Evolutionary conservation across 2,888 invertebrate species (phyloP).

Genomic region (Oxystoma pomonae): DNA sequence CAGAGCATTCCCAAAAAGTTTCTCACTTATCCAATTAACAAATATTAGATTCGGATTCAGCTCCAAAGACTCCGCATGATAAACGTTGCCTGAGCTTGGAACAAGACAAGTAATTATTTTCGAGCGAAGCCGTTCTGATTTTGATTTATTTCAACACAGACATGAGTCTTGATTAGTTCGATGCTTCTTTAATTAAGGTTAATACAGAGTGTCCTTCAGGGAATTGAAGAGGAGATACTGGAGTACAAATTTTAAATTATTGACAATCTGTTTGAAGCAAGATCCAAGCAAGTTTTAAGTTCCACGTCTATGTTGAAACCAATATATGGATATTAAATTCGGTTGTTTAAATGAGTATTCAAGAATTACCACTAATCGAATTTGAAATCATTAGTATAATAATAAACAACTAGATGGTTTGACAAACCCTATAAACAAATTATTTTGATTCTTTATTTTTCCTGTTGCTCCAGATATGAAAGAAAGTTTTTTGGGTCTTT

Average conservation of each 20-base stretch:
- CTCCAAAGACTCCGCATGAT: conserved; percentile 37
- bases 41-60: not conserved
- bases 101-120: conserved; percentile 51
- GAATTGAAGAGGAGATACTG: no score
- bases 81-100: conserved; percentile 46
- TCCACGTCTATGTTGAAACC: no score
- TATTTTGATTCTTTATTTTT: no score
- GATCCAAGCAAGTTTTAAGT: no score
- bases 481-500: not conserved
- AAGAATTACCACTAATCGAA: no score
- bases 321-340: no score
- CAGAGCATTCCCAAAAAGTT: not conserved
- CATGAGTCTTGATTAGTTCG: conserved; percentile 50
- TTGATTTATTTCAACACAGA: conserved; percentile 50
- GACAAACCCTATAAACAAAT: no score
- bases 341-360: no score
- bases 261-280: no score
- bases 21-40: not conserved
- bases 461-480: not conserved
- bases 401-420: no score
- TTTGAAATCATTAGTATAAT: no score
- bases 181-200: conserved; percentile 32
- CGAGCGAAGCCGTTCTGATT: conserved; percentile 46
- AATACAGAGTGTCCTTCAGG: not conserved
- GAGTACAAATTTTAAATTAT: no score